Evolutionary conservation across 30 jellyfish, hydroid and myxozoan genomes (phyloP), one percentile per base, ranked within the genome.

Genomic region (Catostylus mosaicus): DNA sequence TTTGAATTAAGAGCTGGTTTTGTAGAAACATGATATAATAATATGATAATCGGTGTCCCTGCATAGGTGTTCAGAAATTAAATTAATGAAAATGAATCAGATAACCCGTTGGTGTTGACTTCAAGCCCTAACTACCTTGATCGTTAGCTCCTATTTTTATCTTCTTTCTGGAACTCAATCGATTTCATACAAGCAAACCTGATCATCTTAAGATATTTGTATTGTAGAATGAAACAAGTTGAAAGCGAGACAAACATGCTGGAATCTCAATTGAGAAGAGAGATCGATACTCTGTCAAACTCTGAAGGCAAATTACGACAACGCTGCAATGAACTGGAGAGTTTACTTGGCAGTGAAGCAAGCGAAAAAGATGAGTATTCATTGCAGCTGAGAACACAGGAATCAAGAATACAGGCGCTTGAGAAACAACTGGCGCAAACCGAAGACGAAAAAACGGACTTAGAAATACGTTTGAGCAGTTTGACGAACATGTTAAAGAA

Each of bases 371-470:
- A 69, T n/a, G 92, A 82, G 19, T 82, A 65, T 26, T 5, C 74
- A 3, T 29, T 82, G 65, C 76, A 75, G 71, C 52, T 67, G 4
- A 33, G 67, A 23, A 34, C 89, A 10, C 86, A 48, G 24, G 97
- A 78, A 33, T 68, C 93, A 6, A 37, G 97, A 57, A 72, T 51
- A 18, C 85, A 80, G 67, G 97, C 97, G 8, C 80, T 88, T 8
- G 93, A 88, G 30, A 69, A 31, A 43, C 97, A 80, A 59, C 64
- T 88, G 1, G 85, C 78, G 0, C 48, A 54, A 18, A 80, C 88
- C 10, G 91, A 88, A 51, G 97, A 88, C 65, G 97, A 79, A 67
- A 88, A 80, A 43, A 47, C 82, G 4, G 97, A 88, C 32, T 30
- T 80, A 30, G 97, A 88, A 52, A 36, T 88, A 52, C 78, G 82